Percentiles rank a stretch among this genome's conserved stretches.
These are phyloP conservation scores for Epizoanthus rinbou DNA, from an alignment of 92 coral and sea anemone species.

Conservation along the genomic window DNA sequence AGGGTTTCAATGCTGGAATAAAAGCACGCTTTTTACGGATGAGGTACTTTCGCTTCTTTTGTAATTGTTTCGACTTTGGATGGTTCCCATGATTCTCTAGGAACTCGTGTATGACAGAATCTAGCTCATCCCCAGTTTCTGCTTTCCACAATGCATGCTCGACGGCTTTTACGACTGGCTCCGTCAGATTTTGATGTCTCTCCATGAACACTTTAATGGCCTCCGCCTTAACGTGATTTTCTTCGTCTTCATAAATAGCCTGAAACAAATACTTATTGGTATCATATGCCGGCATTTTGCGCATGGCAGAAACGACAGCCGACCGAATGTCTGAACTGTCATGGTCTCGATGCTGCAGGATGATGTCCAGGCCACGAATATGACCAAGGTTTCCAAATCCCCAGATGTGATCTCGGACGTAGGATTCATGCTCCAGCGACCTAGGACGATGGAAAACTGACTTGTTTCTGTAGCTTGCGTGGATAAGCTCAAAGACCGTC, in stretches of 20 bases:
- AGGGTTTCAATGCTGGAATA: constrained; percentile 73
- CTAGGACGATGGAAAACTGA: constrained; percentile 64
- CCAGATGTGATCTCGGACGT: constrained; percentile 87
- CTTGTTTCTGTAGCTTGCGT: constrained; percentile 72
- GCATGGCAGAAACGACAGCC: constrained; percentile 85
- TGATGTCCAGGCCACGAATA: constrained; percentile 59
- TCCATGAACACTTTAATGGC: constrained; percentile 82
- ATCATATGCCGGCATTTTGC: constrained; percentile 68
- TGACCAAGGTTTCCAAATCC: constrained; percentile 93
- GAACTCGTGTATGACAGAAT: constrained; percentile 64
- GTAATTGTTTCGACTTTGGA: constrained; percentile 54
- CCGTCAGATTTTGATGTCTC: constrained; percentile 68
- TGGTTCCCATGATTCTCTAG: constrained; percentile 83
- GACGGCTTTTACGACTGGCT: constrained; percentile 60
- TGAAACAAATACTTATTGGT: constrained; percentile 63
- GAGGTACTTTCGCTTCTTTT: constrained; percentile 53
- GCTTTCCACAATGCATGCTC: constrained; percentile 81
- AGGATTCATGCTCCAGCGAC: constrained; percentile 65
- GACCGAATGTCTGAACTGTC: constrained; percentile 83
- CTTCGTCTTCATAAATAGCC: constrained; percentile 73
- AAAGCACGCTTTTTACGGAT: constrained; percentile 81
- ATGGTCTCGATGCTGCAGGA: constrained; percentile 75
- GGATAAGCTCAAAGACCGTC: constrained; percentile 61
- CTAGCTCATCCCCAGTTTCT: constrained; percentile 72
- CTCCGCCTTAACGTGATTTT: constrained; percentile 78